Conservation (phyloP, 2,888 invertebrate species). For the Tetramorium bicarinatum region DNA sequence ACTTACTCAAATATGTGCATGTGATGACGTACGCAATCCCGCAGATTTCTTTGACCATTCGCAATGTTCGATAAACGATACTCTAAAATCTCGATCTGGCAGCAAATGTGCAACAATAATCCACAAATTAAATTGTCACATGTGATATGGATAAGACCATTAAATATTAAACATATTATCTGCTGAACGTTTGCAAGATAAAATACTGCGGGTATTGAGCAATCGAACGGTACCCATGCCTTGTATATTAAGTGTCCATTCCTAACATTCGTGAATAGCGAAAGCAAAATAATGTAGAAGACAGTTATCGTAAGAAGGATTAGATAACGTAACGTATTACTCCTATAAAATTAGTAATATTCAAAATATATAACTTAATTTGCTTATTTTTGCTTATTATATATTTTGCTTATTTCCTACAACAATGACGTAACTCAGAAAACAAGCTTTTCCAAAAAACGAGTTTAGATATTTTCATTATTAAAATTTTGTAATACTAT, state of each 20-base stretch:
- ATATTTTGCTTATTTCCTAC: not conserved
- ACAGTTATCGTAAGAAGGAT: no score
- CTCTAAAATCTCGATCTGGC: conserved; percentile 77
- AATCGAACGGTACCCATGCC: conserved; percentile 55
- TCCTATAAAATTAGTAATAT: conserved; percentile 7
- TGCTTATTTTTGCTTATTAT: no score
- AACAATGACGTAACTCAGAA: not conserved
- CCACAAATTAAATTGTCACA: conserved; percentile 77
- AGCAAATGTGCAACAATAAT: conserved; percentile 72
- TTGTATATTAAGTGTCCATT: not conserved
- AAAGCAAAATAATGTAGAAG: no score
- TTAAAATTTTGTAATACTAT: not conserved
- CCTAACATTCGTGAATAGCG: no score
- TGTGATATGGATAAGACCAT: conserved; percentile 39
- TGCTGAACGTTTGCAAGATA: conserved; percentile 51
- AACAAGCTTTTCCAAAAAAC: not conserved
- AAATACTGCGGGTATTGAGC: conserved; percentile 18
- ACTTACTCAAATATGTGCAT: no score
- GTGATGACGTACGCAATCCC: no score
- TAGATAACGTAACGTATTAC: conserved; percentile 4
- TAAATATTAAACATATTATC: not conserved
- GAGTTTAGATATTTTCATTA: not conserved
- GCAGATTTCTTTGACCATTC: not conserved
- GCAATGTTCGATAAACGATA: conserved; percentile 45
- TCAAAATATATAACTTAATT: not conserved